Conservation (phyloP, 2,113 vertebrate species). For the Porphyrio hochstetteri region DNA sequence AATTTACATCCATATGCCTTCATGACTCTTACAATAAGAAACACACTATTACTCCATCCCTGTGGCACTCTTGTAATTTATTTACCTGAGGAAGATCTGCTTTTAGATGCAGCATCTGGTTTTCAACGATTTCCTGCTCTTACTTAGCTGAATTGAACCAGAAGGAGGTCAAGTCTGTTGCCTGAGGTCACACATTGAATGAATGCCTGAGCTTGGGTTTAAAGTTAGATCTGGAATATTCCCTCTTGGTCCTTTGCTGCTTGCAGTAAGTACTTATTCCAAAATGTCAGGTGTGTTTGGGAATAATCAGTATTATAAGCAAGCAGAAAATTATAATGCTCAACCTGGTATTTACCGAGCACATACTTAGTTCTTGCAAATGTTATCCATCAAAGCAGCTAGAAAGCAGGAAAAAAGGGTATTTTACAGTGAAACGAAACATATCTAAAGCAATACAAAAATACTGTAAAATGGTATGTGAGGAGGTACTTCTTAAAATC, state of each 20-base stretch:
- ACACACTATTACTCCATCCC: background rate
- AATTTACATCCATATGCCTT: slow-evolving; percentile 32
- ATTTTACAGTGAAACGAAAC: background rate
- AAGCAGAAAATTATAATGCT: slow-evolving; percentile 13
- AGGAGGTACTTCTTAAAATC: background rate
- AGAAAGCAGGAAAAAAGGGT: background rate
- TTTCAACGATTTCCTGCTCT: slow-evolving; percentile 49
- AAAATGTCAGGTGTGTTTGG: background rate
- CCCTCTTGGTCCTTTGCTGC: background rate
- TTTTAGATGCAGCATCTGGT: slow-evolving; percentile 42
- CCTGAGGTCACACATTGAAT: slow-evolving; percentile 27
- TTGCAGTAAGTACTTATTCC: background rate
- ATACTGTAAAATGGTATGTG: background rate
- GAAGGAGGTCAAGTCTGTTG: slow-evolving; percentile 32
- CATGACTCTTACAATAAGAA: slow-evolving; percentile 5
- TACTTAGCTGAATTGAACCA: slow-evolving; percentile 33
- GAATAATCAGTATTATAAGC: slow-evolving; percentile 5
- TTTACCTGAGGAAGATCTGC: slow-evolving; percentile 44
- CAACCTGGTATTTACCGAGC: background rate
- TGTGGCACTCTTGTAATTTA: slow-evolving; percentile 42
- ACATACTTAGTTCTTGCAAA: background rate
- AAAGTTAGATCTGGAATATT: background rate
- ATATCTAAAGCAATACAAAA: background rate
- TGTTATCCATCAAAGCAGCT: background rate
- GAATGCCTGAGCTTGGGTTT: slow-evolving; percentile 15